A percentile compares a stretch with the other conserved stretches of the same genome.
Conservation (phyloP, 2,888 invertebrate genomes). For the Dicyrtoma fusca region DNA sequence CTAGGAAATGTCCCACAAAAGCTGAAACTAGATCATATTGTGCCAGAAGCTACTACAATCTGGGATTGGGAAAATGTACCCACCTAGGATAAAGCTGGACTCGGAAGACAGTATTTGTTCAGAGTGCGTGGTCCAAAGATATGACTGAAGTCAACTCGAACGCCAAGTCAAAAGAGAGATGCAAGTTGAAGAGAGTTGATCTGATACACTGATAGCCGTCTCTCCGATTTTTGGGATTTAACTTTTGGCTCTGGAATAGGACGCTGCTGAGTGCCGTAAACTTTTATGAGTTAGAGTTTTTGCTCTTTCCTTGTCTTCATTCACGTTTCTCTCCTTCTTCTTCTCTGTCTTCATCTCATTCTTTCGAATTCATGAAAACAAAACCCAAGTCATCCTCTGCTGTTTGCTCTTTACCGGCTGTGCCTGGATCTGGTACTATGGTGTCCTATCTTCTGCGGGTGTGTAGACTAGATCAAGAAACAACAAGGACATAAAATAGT, state of each 20-base stretch:
- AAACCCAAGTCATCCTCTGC: background rate
- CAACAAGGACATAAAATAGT: too few relatives aligned
- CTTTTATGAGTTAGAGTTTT: constrained; percentile 14
- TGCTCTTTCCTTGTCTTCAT: background rate
- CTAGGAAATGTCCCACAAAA: too few relatives aligned
- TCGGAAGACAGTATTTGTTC: too few relatives aligned
- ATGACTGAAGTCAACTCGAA: background rate
- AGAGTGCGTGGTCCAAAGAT: background rate
- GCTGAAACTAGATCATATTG: too few relatives aligned
- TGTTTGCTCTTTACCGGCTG: too few relatives aligned
- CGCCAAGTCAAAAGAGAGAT: background rate
- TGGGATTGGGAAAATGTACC: too few relatives aligned
- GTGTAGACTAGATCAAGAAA: too few relatives aligned
- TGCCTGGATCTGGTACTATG: too few relatives aligned
- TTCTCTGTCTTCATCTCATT: background rate
- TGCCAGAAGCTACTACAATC: too few relatives aligned
- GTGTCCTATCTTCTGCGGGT: too few relatives aligned
- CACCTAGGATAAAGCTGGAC: too few relatives aligned
- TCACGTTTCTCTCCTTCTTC: constrained; percentile 1
- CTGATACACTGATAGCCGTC: constrained; percentile 10
- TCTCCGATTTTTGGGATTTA: constrained; percentile 18
- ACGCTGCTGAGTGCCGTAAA: constrained; percentile 5
- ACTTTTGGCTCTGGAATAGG: constrained; percentile 1
- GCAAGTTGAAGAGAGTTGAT: constrained; percentile 14
- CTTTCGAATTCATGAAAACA: background rate